These are phyloP conservation scores for Strigamia transsilvanica DNA, from an alignment of 2,888 invertebrate genomes.

Conservation along the genomic window DNA sequence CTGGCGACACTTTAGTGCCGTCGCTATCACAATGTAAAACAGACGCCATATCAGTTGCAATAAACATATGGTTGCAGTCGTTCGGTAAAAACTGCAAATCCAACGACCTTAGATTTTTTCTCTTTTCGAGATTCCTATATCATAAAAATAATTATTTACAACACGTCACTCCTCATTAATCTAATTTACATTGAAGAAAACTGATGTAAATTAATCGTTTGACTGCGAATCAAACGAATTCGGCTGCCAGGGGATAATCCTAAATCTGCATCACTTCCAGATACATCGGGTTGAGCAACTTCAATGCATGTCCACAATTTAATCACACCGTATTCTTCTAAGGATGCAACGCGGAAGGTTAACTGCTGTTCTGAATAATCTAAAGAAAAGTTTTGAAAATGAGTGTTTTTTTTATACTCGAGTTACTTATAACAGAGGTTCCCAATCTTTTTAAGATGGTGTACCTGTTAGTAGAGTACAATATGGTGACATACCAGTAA, in stretches of 20 bases:
- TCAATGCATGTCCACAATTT: constrained; percentile 48
- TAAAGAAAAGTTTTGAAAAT: not conserved
- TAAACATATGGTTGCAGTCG: constrained; percentile 23
- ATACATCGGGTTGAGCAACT: constrained; percentile 14
- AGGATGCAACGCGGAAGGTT: not conserved
- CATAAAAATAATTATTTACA: not conserved
- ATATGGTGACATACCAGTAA: too few relatives aligned
- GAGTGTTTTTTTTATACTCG: too few relatives aligned
- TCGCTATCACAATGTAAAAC: not conserved
- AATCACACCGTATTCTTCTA: constrained; percentile 51
- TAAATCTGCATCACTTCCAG: constrained; percentile 49
- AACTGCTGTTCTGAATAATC: constrained; percentile 34
- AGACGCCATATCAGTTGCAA: constrained; percentile 27
- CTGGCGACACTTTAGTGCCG: not conserved
- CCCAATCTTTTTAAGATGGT: too few relatives aligned
- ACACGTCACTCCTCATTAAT: not conserved
- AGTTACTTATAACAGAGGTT: too few relatives aligned
- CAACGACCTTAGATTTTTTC: not conserved
- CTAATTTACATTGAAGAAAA: not conserved
- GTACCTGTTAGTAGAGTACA: too few relatives aligned
- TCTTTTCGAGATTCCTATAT: not conserved
- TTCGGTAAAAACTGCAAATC: constrained; percentile 51
- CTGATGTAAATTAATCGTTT: not conserved
- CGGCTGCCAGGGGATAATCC: constrained; percentile 40
- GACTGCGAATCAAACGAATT: constrained; percentile 28